Conservation (phyloP, 2,113 vertebrate genomes). For the Rhabdornis inornatus region DNA sequence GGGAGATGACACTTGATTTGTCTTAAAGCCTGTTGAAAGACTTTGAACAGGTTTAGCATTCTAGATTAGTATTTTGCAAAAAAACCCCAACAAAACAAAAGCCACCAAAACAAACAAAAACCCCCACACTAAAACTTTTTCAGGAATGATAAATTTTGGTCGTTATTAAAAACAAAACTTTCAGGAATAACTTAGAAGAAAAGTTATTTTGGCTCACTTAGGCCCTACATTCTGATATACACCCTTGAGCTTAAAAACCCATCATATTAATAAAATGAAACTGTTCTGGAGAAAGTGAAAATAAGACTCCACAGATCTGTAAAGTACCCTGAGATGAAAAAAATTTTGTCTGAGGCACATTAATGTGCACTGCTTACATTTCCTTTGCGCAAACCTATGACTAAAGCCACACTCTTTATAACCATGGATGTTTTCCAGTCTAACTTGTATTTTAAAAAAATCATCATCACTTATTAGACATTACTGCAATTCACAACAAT, state of each 20-base stretch:
- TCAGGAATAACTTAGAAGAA: not conserved
- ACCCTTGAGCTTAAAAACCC: not conserved
- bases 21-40: not conserved
- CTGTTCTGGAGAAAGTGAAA: not conserved
- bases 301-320: not conserved
- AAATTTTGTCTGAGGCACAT: not conserved
- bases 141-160: not conserved
- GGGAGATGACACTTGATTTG: not conserved
- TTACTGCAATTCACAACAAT: not conserved
- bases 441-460: not conserved
- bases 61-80: not conserved
- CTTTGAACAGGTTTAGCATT: not conserved
- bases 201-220: not conserved
- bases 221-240: not conserved
- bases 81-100: not conserved
- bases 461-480: not conserved
- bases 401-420: not conserved
- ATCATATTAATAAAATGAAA: not conserved
- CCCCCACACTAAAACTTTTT: not conserved
- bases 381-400: not conserved
- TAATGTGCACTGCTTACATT: not conserved
- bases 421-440: not conserved
- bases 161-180: not conserved
- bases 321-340: not conserved
- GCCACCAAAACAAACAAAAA: not conserved